phyloP scores from a whole-genome alignment of 2,797 vertebrate genomes.

The Microctenopoma steveboyesi region DNA sequence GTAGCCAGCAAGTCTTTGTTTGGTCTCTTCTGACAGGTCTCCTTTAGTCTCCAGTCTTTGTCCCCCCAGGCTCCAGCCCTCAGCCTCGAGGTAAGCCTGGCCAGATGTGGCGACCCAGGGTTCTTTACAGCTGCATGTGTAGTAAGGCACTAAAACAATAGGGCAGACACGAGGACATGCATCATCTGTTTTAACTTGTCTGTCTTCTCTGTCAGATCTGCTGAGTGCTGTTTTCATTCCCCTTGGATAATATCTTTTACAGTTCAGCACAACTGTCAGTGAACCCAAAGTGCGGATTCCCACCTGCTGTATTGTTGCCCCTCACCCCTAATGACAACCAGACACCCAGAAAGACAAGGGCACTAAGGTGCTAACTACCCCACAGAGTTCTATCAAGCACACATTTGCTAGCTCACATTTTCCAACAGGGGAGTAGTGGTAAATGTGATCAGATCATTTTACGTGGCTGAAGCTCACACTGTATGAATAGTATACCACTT shows the following conservation, averaged over 20 bases:
- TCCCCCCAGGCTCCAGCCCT: slow-evolving; percentile 62
- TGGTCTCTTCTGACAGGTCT: slow-evolving; percentile 75
- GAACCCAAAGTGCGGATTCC: slow-evolving; percentile 58
- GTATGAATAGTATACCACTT: slow-evolving; percentile 41
- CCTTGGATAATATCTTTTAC: slow-evolving; percentile 83
- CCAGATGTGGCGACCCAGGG: slow-evolving; percentile 81
- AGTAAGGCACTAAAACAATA: slow-evolving; percentile 56
- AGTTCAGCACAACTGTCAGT: slow-evolving; percentile 81
- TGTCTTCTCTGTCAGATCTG: slow-evolving; percentile 79
- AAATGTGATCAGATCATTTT: slow-evolving; percentile 49
- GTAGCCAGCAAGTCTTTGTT: slow-evolving; percentile 66
- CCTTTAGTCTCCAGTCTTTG: slow-evolving; percentile 64
- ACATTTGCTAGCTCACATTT: slow-evolving; percentile 58
- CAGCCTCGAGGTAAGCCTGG: slow-evolving; percentile 76
- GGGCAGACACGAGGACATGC: slow-evolving; percentile 62
- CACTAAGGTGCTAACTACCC: slow-evolving; percentile 72
- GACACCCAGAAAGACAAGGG: slow-evolving; percentile 65
- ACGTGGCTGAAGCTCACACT: no score
- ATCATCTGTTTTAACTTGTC: slow-evolving; percentile 84
- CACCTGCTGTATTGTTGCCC: slow-evolving; percentile 75
- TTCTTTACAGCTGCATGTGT: slow-evolving; percentile 72
- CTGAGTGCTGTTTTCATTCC: slow-evolving; percentile 81
- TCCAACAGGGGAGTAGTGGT: slow-evolving; percentile 46
- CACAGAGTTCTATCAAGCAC: slow-evolving; percentile 46
- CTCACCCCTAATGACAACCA: slow-evolving; percentile 79